phyloP scores from a whole-genome alignment of 1,140 invertebrate genomes.

The Bursaphelenchus mucronatus region DNA sequence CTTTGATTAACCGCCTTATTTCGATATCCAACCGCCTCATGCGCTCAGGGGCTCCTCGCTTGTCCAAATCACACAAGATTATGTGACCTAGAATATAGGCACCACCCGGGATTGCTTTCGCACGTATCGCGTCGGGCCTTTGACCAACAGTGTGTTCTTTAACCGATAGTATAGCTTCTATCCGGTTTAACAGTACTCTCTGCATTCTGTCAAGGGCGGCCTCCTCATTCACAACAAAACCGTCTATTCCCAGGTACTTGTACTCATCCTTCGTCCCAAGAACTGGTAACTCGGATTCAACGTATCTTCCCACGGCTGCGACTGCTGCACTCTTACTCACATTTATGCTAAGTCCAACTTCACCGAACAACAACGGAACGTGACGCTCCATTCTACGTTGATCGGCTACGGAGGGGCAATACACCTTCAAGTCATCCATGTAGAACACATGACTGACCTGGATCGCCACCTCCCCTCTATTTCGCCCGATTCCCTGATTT shows the following conservation, averaged over 20 bases:
- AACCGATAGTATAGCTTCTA: conserved; percentile 10
- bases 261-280: conserved; percentile 10
- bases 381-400: background rate
- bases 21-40: too few relatives aligned
- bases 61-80: background rate
- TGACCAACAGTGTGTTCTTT: too few relatives aligned
- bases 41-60: too few relatives aligned
- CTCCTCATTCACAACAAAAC: conserved; percentile 5
- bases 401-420: conserved; percentile 1
- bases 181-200: background rate
- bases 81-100: conserved; percentile 14
- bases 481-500: background rate
- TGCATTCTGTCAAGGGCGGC: conserved; percentile 24
- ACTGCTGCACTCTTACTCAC: conserved; percentile 25
- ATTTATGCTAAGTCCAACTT: conserved; percentile 16
- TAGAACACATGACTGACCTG: conserved; percentile 38
- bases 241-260: conserved; percentile 32
- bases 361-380: conserved; percentile 20
- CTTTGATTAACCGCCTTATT: too few relatives aligned
- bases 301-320: background rate
- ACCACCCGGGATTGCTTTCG: conserved; percentile 18
- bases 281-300: conserved; percentile 8
- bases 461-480: background rate
- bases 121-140: background rate
- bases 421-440: conserved; percentile 41